Base-by-base conservation (phyloP, 2,888 invertebrate species). In the Parnassius mnemosyne region DNA sequence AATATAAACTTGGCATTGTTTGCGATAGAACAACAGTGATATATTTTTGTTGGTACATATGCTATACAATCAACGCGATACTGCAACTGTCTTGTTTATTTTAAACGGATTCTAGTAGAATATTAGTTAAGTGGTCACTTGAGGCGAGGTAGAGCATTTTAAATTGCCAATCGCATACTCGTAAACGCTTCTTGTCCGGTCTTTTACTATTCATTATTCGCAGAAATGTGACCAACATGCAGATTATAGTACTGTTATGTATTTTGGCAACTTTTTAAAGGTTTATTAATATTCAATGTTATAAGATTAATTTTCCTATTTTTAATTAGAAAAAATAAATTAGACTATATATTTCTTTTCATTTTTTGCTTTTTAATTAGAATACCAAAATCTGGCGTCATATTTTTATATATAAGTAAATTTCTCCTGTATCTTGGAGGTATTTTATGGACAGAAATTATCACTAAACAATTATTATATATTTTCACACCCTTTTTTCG, bases 41-140 rank as follows among this genome's bases (percentile, higher is more conserved):
- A 70, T 71, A 73, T 77, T 76, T 71, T 75, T 75, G 71, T 74
- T 72, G 67, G 74, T 66, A 67, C 66, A 34, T 34, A 34, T 5
- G 3, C 1, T 7, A 69, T 69, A 70, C 69, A 67, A 69, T 70
- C 54, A 63, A 68, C 68, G 56, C 73, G 75, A 71, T 69, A 68
- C 71, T 81, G 80, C 80, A 81, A 79, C 76, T 83, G 85, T 78
- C 76, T 78, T 77, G 81, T 83, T 85, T 86, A 88, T 88, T 88
- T 84, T 84, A 82, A 80, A 80, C 71, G 65, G 63, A 54, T 61
- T 59, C 60, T 60, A 65, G 59, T 53, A 53, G 64, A 61, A 65
- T 65, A 63, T 63, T 67, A 63, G 65, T 60, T 66, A 66, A 71
- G 54, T 68, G 68, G 52, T 52, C 62, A 58, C 34, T 62, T 69